A percentile compares a stretch with the other conserved stretches of the same genome.
Evolutionary conservation across 2,888 invertebrate genomes (phyloP).

Genomic region (Athalia circularis): DNA sequence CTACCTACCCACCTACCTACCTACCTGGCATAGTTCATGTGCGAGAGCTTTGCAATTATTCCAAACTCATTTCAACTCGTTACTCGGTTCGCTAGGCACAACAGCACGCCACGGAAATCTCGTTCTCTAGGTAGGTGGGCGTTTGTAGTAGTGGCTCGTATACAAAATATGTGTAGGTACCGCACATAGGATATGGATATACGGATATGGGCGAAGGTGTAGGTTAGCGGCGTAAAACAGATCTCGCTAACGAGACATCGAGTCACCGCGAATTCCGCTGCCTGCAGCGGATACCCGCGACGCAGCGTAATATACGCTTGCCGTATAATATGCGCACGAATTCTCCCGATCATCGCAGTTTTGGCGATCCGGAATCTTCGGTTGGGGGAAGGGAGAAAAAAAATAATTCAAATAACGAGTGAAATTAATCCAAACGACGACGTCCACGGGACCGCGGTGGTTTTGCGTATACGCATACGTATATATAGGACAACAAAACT

Average conservation of each 20-base stretch:
- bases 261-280: constrained; percentile 1
- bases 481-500: constrained; percentile 14
- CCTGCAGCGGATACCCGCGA: constrained; percentile 51
- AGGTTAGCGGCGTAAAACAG: neutral
- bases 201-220: neutral
- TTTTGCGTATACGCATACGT: neutral
- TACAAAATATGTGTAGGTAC: neutral
- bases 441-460: too few species aligned
- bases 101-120: constrained; percentile 30
- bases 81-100: constrained; percentile 49
- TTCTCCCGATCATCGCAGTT: too few species aligned
- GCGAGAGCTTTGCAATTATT: constrained; percentile 60
- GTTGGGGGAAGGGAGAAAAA: neutral
- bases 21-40: constrained; percentile 21
- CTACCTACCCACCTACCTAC: too few species aligned
- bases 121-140: neutral
- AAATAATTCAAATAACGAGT: neutral
- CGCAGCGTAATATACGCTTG: neutral
- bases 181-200: neutral
- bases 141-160: neutral
- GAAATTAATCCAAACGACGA: neutral
- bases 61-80: constrained; percentile 66
- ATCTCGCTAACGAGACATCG: constrained; percentile 30
- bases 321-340: too few species aligned
- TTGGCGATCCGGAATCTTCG: neutral